Base-by-base conservation (phyloP, 2,797 vertebrate species). In the Poeciliopsis paucimaculata region DNA sequence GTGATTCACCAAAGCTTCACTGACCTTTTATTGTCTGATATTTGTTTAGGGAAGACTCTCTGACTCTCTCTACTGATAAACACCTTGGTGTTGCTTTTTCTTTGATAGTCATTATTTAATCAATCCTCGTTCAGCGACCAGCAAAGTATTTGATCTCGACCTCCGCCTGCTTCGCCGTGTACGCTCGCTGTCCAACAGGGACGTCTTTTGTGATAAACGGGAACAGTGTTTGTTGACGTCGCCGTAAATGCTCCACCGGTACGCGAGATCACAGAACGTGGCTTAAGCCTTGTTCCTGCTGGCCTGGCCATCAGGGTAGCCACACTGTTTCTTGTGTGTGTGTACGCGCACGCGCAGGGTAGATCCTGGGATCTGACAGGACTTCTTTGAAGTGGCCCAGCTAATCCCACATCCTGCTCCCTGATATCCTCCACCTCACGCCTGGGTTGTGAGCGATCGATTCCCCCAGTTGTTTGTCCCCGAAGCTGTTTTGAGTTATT, bases 391-490 rank as follows among this genome's bases (percentile, higher is more conserved):
- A 92, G 91, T 88, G 86, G 80, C 87, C 85, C 64, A 31, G 85
- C 85, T 95, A 94, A 95, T 95, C 93, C 90, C 75, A 82, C 84
- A 89, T 90, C 90, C 90, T 57, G 45, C 90, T 85, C 77, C 72
- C 81, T 84, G 80, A 86, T 88, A 89, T 88, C 85, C 87, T 72
- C 83, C 81, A 83, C 88, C 90, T 88, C 85, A 79, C 87, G 84
- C 76, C 86, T 64, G 80, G 81, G 82, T 88, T 90, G 84, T 83
- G 88, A 93, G 90, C 89, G 84, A 95, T 95, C 91, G 92, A 95
- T 95, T 93, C 88, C 87, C 89, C 88, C 90, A 88, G 85, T 93
- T 95, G 95, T 95, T 95, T 93, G 91, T 95, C 94, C 93, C 93
- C 75, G 55, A 83, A 89, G 93, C 91, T 90, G 88, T 93, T 94